Evolutionary conservation across 1,140 invertebrate species (phyloP).

Genomic region (Pomacea maculata): DNA sequence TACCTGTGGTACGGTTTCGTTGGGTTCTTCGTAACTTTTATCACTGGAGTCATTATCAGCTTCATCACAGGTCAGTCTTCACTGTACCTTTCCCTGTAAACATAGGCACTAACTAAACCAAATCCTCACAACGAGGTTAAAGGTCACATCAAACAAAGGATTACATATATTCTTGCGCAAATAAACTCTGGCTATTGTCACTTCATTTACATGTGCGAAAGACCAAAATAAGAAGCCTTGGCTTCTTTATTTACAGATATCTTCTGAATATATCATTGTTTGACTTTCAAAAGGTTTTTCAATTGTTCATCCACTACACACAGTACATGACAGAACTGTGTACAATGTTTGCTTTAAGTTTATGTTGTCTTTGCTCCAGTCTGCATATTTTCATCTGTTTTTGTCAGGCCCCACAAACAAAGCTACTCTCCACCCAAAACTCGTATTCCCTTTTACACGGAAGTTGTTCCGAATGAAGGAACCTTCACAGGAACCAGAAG

Average conservation of each 20-base stretch:
- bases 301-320: too few species aligned
- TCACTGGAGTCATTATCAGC: slow-evolving; percentile 25
- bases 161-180: neutral
- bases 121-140: neutral
- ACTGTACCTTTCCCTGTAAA: too few species aligned
- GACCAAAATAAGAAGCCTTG: neutral
- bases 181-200: neutral
- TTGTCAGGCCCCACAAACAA: slow-evolving; percentile 1
- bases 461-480: slow-evolving; percentile 8
- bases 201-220: neutral
- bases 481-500: neutral
- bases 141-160: neutral
- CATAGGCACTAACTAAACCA: too few species aligned
- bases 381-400: neutral
- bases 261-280: neutral
- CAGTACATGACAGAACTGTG: too few species aligned
- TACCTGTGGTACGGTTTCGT: slow-evolving; percentile 31
- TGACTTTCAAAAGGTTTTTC: neutral
- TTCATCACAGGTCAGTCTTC: slow-evolving; percentile 23
- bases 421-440: neutral
- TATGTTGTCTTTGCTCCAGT: too few species aligned
- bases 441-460: slow-evolving; percentile 8
- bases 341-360: too few species aligned
- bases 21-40: slow-evolving; percentile 21
- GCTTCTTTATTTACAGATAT: neutral